Percentiles rank a stretch among this genome's conserved stretches.
Conservation (phyloP, 2,888 invertebrate species). For the Leptopilina syphax region DNA sequence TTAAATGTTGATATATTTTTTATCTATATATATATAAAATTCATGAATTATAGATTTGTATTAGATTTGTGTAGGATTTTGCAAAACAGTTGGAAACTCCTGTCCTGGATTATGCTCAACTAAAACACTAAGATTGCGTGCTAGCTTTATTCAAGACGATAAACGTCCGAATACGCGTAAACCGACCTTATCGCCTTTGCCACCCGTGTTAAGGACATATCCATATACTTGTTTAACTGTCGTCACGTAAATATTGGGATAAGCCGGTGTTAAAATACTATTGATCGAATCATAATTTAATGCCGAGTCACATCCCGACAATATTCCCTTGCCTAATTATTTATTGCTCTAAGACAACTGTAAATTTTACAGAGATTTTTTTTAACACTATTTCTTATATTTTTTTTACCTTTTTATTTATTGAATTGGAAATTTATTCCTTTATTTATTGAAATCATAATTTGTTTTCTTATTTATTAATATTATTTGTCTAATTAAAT, state of each 20-base stretch:
- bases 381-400: too few species aligned
- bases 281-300: constrained; percentile 21
- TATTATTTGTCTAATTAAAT: too few species aligned
- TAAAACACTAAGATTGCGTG: constrained; percentile 34
- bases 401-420: too few species aligned
- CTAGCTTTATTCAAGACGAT: constrained; percentile 25
- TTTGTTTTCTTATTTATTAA: too few species aligned
- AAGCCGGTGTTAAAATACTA: constrained; percentile 8
- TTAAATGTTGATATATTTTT: too few species aligned
- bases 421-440: too few species aligned
- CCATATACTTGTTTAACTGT: constrained; percentile 27
- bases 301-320: background rate
- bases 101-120: background rate
- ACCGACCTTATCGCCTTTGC: constrained; percentile 30
- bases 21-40: background rate
- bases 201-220: constrained; percentile 39
- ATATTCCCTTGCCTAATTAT: background rate
- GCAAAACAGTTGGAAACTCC: background rate
- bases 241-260: constrained; percentile 17
- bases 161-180: constrained; percentile 37
- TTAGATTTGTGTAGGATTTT: background rate
- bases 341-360: background rate
- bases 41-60: background rate
- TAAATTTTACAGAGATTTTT: background rate
- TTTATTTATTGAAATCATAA: too few species aligned